These are phyloP conservation scores for Chamaetylas fuelleborni DNA, from an alignment of 2,113 vertebrate genomes.

Conservation along the genomic window DNA sequence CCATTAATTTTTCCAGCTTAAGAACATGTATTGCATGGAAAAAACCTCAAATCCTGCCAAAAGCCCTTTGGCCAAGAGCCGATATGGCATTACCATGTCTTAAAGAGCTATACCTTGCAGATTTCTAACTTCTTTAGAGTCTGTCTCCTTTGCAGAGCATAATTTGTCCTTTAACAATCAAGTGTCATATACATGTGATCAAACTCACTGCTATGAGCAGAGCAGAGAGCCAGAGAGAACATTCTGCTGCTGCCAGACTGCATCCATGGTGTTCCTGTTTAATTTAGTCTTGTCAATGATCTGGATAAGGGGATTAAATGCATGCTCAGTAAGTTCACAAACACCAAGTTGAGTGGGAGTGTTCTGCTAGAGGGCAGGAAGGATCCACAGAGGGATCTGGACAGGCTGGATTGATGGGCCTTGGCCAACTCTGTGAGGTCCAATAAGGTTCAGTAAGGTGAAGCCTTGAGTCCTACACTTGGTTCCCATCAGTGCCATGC, in stretches of 20 bases:
- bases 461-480: accelerated
- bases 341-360: not conserved
- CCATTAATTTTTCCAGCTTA: not conserved
- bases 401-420: not conserved
- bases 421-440: not conserved
- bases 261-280: not conserved
- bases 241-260: accelerated
- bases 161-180: not conserved
- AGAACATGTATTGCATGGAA: not conserved
- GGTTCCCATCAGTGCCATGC: not conserved
- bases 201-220: not conserved
- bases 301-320: not conserved
- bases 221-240: not conserved
- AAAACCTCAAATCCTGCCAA: not conserved
- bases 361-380: not conserved
- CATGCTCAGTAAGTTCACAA: not conserved
- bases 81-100: not conserved
- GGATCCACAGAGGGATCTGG: not conserved
- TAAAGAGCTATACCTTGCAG: not conserved
- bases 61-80: not conserved
- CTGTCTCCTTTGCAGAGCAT: not conserved
- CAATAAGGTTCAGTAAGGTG: not conserved
- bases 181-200: no score
- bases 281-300: not conserved
- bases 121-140: not conserved